Evolutionary conservation across 2,113 vertebrate genomes (phyloP), one percentile per base, ranked within the genome.

Genomic region (Penelope pileata): DNA sequence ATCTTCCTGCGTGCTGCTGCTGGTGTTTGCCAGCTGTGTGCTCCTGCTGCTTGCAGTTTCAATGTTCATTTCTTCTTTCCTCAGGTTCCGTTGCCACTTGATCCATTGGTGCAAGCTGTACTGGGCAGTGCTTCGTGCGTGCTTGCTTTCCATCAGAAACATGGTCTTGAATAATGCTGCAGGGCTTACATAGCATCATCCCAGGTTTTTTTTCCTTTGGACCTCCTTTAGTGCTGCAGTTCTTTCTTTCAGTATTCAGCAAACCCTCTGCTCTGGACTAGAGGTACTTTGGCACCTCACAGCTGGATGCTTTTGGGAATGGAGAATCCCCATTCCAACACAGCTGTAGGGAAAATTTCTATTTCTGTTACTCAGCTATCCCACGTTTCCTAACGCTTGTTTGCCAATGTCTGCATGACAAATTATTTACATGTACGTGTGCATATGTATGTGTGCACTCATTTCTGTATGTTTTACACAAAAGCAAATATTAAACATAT

Each of bases 91-190:
- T n/a, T 80, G 42, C 34, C 7, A 3, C 76, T 68, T 18, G 47
- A n/a, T 27, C 51, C 9, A 0, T 40, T 36, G 58, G 51, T 5
- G 0, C 15, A 66, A n/a, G 21, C 63, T 62, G n/a, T 45, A 18
- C 15, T 0, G 1, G 51, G 30, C 34, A 27, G 12, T 4, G 43
- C 40, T 69, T 48, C 3, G 1, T 34, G 66, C 2, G 0, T 4
- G 34, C 17, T 43, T 74, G 60, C 50, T 48, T 70, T 16, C 80
- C 16, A 2, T 36, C 70, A 53, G 86, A 47, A 75, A 12, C 7
- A 1, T 0, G 2, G 30, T 45, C 47, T 48, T 72, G 68, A 54
- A 0, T 66, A 34, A 17, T 0, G 40, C 38, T 43, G 13, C 2
- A 36, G 75, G 30, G 24, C 34, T 56, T 72, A 0, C 42, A 7